Evolutionary conservation across 2,888 invertebrate species (phyloP).

Genomic region (Harpalus rubripes): DNA sequence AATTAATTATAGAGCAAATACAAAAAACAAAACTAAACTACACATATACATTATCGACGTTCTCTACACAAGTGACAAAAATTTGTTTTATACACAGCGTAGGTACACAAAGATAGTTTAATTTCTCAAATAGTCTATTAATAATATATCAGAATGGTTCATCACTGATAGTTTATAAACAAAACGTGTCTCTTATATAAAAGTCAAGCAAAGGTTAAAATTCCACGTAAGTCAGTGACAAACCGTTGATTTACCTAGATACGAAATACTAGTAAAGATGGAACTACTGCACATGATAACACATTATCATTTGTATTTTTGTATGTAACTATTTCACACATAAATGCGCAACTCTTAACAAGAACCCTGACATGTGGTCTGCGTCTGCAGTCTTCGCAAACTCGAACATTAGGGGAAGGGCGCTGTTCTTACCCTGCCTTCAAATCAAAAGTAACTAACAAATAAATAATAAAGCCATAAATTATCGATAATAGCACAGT

Average conservation of each 20-base stretch:
- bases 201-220: constrained; percentile 63
- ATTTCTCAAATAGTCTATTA: constrained; percentile 70
- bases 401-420: neutral
- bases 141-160: constrained; percentile 61
- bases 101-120: constrained; percentile 78
- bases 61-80: constrained; percentile 67
- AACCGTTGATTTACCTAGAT: constrained; percentile 56
- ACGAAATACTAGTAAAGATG: constrained; percentile 64
- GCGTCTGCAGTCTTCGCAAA: constrained; percentile 21
- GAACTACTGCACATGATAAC: constrained; percentile 64
- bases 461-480: constrained; percentile 47
- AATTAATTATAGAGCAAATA: constrained; percentile 65
- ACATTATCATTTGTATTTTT: constrained; percentile 61
- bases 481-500: constrained; percentile 39
- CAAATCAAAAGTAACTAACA: constrained; percentile 3
- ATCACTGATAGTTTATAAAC: constrained; percentile 64
- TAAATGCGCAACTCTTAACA: constrained; percentile 49
- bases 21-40: constrained; percentile 67
- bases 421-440: constrained; percentile 34
- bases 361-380: constrained; percentile 48
- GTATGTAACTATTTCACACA: constrained; percentile 50
- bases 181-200: constrained; percentile 63
- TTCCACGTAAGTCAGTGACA: constrained; percentile 62
- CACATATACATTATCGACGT: constrained; percentile 66
- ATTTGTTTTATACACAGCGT: constrained; percentile 77